These are phyloP conservation scores for Acomys russatus DNA, from an alignment of 2,797 vertebrate genomes.

Conservation along the genomic window DNA sequence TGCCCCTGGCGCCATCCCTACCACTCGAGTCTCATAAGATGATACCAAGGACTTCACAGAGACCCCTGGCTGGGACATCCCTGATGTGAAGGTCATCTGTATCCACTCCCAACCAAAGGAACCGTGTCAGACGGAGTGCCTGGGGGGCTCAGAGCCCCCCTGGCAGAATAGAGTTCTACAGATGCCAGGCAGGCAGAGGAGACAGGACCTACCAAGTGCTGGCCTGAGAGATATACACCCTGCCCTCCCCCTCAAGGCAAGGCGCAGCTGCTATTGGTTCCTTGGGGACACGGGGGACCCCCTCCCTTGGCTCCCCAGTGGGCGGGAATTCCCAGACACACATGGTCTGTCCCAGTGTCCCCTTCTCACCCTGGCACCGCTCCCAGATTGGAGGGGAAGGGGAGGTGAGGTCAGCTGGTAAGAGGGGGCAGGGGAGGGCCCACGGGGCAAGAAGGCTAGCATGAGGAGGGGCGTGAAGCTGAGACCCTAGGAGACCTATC, in stretches of 20 bases:
- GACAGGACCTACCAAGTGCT: conserved; percentile 68
- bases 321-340: conserved; percentile 85
- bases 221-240: conserved; percentile 79
- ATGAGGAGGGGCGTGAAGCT: not conserved
- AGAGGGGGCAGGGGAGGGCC: not conserved
- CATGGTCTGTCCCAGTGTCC: conserved; percentile 81
- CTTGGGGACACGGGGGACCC: conserved; percentile 81
- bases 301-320: conserved; percentile 75
- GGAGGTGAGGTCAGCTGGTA: conserved; percentile 72
- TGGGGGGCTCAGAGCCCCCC: conserved; percentile 83
- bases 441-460: not conserved
- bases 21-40: conserved; percentile 81
- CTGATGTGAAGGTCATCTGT: not conserved
- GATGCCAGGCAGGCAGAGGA: conserved; percentile 77
- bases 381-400: conserved; percentile 76
- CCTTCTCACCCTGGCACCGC: conserved; percentile 82
- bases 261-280: conserved; percentile 80
- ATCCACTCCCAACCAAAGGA: not conserved
- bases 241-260: conserved; percentile 70
- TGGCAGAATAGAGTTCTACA: conserved; percentile 53
- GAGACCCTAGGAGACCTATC: not conserved
- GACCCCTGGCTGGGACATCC: conserved; percentile 81
- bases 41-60: conserved; percentile 85
- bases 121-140: conserved; percentile 49
- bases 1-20: conserved; percentile 47